Evolutionary conservation across 2,113 vertebrate species (phyloP), one percentile per base, ranked within the genome.

Genomic region (Dipodomys ordii): DNA sequence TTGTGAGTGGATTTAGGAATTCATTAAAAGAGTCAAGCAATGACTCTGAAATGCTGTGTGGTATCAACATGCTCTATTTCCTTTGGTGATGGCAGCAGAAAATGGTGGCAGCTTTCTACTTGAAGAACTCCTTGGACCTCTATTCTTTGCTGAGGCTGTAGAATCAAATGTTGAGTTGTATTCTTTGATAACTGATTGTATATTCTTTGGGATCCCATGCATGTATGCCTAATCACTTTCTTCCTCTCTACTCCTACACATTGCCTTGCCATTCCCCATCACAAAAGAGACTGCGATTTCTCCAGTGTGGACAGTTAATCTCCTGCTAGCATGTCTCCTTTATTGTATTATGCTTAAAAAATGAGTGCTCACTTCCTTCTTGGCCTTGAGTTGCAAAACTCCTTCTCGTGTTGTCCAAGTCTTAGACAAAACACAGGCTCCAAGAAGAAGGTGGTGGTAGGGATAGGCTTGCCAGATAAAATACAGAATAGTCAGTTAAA

Each of bases 391-490:
- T 91, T 91, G 39, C 67, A 93, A 92, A 95, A 92, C 13, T 46
- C 72, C 91, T 30, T 96, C 81, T 95, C 95, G 64, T 94, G 68
- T 94, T 95, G 86, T 82, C 79, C 76, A 95, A 93, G 57, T 88
- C 71, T 93, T 95, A 73, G 83, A 92, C 94, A 94, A 49, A 49
- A 49, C 71, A 2, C 53, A 95, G 57, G 60, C 79, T 97, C 73
- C 82, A 87, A 71, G 82, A 83, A 97, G 94, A 95, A 77, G 83
- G 68, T 90, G 89, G 62, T 93, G 67, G 35, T 88, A 92, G 86
- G 88, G 62, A 76, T 65, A 80, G 78, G 1, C 18, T 85, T 93
- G 86, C 32, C 96, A 95, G 90, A 95, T 92, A 91, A 95, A 94
- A 94, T 93, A 96, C 3, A 39, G 64, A 44, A 69, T 83, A 77